phyloP scores from a whole-genome alignment of 1,140 invertebrate species.

The Pomacea maculata region DNA sequence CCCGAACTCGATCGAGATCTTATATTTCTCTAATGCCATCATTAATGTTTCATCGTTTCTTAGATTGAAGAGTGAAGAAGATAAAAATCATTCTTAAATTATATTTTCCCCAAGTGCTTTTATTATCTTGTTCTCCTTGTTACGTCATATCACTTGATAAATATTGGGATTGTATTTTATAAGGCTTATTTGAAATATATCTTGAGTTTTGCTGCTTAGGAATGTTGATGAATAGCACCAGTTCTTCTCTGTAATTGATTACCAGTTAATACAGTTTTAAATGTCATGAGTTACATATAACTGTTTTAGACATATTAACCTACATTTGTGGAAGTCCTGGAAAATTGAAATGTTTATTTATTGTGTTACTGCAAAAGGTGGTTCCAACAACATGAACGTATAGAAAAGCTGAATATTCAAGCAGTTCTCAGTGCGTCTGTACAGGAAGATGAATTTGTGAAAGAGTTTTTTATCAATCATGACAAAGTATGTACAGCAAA shows the following conservation, averaged over 20 bases:
- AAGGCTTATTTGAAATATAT: neutral
- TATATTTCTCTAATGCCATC: constrained; percentile 20
- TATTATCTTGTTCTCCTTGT: neutral
- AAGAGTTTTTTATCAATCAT: constrained; percentile 63
- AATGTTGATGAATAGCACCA: no score
- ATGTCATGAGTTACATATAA: neutral
- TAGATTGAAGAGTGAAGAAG: neutral
- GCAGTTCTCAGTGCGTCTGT: constrained; percentile 62
- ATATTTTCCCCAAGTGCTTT: neutral
- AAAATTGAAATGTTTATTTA: no score
- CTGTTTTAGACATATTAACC: neutral
- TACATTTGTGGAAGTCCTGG: no score
- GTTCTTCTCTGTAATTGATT: no score
- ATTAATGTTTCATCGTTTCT: neutral
- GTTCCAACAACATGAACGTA: constrained; percentile 63
- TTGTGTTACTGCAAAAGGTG: constrained; percentile 40
- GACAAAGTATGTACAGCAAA: constrained; percentile 53
- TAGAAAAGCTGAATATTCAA: constrained; percentile 67
- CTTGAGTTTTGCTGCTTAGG: neutral
- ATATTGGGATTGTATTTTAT: neutral
- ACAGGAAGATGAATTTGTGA: constrained; percentile 66
- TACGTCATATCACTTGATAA: neutral
- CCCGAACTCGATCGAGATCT: constrained; percentile 13
- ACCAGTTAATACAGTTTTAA: no score
- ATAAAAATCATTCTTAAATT: neutral